These are phyloP conservation scores for Alethe castanea DNA, from an alignment of 2,113 vertebrate genomes.

Conservation along the genomic window DNA sequence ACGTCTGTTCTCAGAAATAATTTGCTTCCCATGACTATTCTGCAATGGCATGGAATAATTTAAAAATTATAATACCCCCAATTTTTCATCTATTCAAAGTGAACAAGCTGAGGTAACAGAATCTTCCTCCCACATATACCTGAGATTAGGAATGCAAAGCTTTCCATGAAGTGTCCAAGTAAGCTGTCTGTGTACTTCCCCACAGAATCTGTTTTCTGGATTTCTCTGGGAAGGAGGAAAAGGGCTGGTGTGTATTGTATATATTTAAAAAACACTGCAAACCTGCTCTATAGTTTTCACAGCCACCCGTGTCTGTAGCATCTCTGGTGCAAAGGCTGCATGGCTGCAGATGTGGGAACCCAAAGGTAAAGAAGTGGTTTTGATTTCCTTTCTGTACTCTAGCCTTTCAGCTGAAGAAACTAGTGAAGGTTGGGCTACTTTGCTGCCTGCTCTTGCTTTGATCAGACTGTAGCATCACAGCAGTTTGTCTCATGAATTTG, in stretches of 20 bases:
- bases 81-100: neutral
- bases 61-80: rapidly evolving
- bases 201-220: neutral
- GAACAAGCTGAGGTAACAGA: neutral
- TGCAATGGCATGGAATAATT: neutral
- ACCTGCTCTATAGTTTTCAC: neutral
- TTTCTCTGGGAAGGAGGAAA: neutral
- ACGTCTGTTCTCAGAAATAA: neutral
- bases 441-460: neutral
- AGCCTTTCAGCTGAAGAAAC: neutral
- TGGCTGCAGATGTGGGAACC: neutral
- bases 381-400: neutral
- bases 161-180: neutral
- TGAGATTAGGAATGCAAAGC: neutral
- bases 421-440: neutral
- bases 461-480: neutral
- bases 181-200: neutral
- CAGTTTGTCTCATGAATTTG: slow-evolving; percentile 3
- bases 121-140: neutral
- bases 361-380: neutral
- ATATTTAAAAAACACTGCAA: rapidly evolving
- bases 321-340: no score
- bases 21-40: neutral
- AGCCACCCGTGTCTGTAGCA: neutral
- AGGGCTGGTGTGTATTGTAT: rapidly evolving